Evolutionary conservation across 2,888 invertebrate species (phyloP), one percentile per base, ranked within the genome.

Genomic region (Helleia helle): DNA sequence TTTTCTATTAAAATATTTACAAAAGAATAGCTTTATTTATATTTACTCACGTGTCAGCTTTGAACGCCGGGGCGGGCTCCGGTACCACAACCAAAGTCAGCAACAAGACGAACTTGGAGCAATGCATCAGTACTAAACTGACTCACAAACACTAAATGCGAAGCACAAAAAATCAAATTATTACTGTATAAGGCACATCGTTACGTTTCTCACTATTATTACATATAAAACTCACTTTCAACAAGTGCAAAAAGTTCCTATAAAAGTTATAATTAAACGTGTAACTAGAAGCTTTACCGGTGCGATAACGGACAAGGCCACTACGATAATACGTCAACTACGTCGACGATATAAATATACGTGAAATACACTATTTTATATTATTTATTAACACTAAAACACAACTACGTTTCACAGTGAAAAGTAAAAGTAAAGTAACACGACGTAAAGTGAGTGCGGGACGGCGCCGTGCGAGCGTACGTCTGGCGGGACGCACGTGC

Each of bases 401-500:
- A 24, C 8, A 39, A 22, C 24, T 24, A 22, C 48, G 51, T 54
- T 51, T 49, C 49, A 47, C 49, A 50, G 43, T 48, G 50, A 40
- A 30, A 26, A 48, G 50, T 38, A 43, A 49, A 47, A 49, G 50
- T 28, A 11, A 37, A 30, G 17, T n/a, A 36, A 24, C 24, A 9
- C 29, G 40, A 34, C 36, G 27, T 13, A 28, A 22, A 11, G 11
- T 5, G 27, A 31, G 29, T 40, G 57, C 47, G 56, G 44, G 48
- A 54, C 49, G 47, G 46, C 46, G 48, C 53, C 51, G 50, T 45
- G 52, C 43, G 48, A 34, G 67, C 81, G 79, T 74, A 69, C 67
- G 72, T 58, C 75, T 69, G 65, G 66, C 55, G 55, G 61, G 74
- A 72, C 81, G 77, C 83, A 81, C 83, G 80, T 83, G 84, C 80